These are phyloP conservation scores for Stichodactyla mertensii DNA, from an alignment of 64 coral and sea anemone species.

Conservation along the genomic window DNA sequence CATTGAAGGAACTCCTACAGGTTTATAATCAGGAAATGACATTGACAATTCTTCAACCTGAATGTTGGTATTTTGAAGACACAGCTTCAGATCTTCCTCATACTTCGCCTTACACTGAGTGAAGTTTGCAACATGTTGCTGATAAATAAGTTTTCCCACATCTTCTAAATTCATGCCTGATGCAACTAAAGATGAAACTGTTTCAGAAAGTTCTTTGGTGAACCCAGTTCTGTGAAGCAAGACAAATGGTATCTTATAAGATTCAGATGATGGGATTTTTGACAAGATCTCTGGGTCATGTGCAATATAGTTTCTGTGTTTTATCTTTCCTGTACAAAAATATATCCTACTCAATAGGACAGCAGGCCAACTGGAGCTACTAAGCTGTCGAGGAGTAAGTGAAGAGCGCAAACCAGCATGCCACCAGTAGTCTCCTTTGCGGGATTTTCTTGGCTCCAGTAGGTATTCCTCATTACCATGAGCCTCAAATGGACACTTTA, in stretches of 20 bases:
- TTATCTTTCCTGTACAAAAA: constrained; percentile 17
- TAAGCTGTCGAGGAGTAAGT: background rate
- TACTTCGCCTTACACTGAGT: constrained; percentile 43
- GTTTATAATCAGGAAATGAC: constrained; percentile 51
- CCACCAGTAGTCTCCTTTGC: constrained; percentile 22
- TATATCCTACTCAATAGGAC: constrained; percentile 21
- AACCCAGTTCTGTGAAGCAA: constrained; percentile 61
- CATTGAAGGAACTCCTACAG: constrained; percentile 46
- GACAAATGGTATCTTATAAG: constrained; percentile 42
- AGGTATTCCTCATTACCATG: constrained; percentile 1
- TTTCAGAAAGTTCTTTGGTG: constrained; percentile 41
- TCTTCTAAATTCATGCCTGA: constrained; percentile 47
- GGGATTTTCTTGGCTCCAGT: constrained; percentile 8
- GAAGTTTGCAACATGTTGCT: constrained; percentile 38
- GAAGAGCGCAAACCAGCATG: constrained; percentile 5
- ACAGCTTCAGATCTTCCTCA: constrained; percentile 27
- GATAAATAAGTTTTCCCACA: constrained; percentile 38
- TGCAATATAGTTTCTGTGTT: constrained; percentile 26
- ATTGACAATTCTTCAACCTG: background rate
- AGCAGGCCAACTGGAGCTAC: constrained; percentile 20
- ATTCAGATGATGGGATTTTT: constrained; percentile 40
- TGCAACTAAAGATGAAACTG: constrained; percentile 29
- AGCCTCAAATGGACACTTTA: constrained; percentile 11
- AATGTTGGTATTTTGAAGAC: constrained; percentile 25
- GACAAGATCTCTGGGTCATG: constrained; percentile 52